phyloP scores from a whole-genome alignment of 1,140 invertebrate species.

The Drusus annulatus region DNA sequence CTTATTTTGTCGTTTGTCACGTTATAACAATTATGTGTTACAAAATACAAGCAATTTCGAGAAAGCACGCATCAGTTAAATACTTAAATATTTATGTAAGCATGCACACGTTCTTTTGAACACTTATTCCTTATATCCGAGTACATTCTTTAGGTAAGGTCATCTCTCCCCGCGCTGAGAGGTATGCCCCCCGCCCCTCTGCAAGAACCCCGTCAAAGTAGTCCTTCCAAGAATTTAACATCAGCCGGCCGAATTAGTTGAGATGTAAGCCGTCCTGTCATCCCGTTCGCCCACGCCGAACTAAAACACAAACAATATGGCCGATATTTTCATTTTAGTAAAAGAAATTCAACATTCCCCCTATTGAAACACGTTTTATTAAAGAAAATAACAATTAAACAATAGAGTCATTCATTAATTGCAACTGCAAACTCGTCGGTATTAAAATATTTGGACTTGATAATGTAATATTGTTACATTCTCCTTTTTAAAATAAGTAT shows the following conservation, averaged over 20 bases:
- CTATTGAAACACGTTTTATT: too few relatives aligned
- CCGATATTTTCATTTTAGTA: neutral
- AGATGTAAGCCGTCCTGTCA: slow-evolving; percentile 47
- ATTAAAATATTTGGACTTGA: too few relatives aligned
- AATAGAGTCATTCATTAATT: too few relatives aligned
- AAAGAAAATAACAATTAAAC: too few relatives aligned
- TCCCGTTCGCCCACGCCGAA: neutral
- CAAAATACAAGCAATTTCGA: too few relatives aligned
- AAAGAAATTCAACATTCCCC: neutral
- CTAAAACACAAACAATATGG: neutral
- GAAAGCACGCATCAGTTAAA: too few relatives aligned
- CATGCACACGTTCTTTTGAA: slow-evolving; percentile 2
- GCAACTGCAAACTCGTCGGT: too few relatives aligned
- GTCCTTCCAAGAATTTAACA: slow-evolving; percentile 28
- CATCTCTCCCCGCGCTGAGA: neutral
- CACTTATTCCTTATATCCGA: neutral
- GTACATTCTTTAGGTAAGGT: slow-evolving; percentile 37
- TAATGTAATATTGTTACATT: too few relatives aligned
- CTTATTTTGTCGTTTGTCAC: too few relatives aligned
- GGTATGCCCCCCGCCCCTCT: neutral
- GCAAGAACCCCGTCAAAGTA: neutral
- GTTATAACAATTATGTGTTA: too few relatives aligned
- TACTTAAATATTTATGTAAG: too few relatives aligned
- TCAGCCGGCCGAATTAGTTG: slow-evolving; percentile 18
- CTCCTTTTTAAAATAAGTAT: too few relatives aligned